A percentile compares a stretch with the other conserved stretches of the same genome.
These are phyloP conservation scores for Chrysochloris asiatica DNA, from an alignment of 2,113 vertebrate species.

Conservation along the genomic window DNA sequence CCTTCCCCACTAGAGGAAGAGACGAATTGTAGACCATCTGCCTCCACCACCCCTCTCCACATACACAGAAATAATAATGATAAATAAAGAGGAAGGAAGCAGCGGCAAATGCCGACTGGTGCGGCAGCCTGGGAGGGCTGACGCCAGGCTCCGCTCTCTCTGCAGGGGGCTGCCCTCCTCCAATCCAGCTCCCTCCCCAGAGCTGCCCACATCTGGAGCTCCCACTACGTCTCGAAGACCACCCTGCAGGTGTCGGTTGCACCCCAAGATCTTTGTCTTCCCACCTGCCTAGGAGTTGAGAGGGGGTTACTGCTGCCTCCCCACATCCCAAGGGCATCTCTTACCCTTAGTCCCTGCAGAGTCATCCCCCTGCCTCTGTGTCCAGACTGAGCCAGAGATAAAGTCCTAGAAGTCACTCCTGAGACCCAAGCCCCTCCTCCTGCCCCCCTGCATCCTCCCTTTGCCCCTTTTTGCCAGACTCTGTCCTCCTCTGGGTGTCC, in stretches of 20 bases:
- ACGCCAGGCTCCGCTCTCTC: slow-evolving; percentile 71
- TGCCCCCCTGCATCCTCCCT: slow-evolving; percentile 52
- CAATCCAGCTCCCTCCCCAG: slow-evolving; percentile 24
- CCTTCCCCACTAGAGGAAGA: not conserved
- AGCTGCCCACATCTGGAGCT: slow-evolving; percentile 55
- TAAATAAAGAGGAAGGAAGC: slow-evolving; percentile 55
- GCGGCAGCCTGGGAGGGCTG: slow-evolving; percentile 76
- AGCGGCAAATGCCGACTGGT: slow-evolving; percentile 42
- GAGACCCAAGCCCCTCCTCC: slow-evolving; percentile 55
- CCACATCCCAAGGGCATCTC: slow-evolving; percentile 70
- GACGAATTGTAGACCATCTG: slow-evolving; percentile 32
- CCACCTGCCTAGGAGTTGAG: slow-evolving; percentile 54
- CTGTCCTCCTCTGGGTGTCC: slow-evolving; percentile 62
- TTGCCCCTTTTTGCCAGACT: slow-evolving; percentile 55
- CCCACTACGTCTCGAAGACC: slow-evolving; percentile 63
- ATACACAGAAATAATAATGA: not conserved
- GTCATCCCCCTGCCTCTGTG: slow-evolving; percentile 65
- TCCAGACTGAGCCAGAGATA: slow-evolving; percentile 40
- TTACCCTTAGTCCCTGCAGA: slow-evolving; percentile 67
- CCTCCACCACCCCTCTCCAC: slow-evolving; percentile 56
- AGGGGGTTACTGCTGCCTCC: slow-evolving; percentile 47
- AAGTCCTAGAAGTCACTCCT: slow-evolving; percentile 49
- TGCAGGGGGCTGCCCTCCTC: slow-evolving; percentile 75
- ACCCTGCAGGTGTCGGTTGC: slow-evolving; percentile 48
- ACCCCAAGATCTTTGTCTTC: slow-evolving; percentile 48